Base-by-base conservation (phyloP, 2,113 vertebrate species). In the Trichomycterus rosablanca region DNA sequence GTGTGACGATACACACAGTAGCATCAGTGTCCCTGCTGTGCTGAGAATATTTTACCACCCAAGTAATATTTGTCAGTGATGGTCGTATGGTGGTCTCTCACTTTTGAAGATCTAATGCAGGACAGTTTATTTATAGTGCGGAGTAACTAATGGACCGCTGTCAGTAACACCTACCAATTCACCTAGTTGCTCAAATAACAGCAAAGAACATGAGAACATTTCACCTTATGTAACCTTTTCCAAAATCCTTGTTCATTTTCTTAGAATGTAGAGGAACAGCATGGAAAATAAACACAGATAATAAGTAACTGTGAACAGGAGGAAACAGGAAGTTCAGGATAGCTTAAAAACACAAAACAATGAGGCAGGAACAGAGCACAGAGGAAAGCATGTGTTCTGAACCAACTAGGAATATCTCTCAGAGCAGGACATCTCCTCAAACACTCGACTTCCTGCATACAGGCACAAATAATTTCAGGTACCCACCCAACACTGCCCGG, bases 281-380 rank as follows among this genome's bases (percentile, higher is more conserved):
- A 61, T 66, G 67, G 67, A 76, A 74, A 74, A 63, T 76, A 80
- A 80, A 75, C 67, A 73, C 42, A 71, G 70, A 85, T 81, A 80
- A 76, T 35, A 12, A 42, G 60, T 62, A 42, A 70, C 64, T 64
- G 32, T 74, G 45, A 74, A 74, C 72, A 63, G 5, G 26, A 85
- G 86, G 82, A 87, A 86, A 82, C 78, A 64, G 70, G 48, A 59
- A 58, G 56, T 55, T 34, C 73, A 76, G 79, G 64, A 80, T 60
- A 70, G 76, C 60, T 70, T 68, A 59, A 66, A 54, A 63, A 53
- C 56, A 3, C 59, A 69, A 76, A 83, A 85, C 78, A 86, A 84
- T 85, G 74, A 79, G 53, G 8, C 40, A 37, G 70, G 57, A 75
- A 61, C 69, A 30, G 50, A 62, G 35, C 51, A 16, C 59, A 42